Evolutionary conservation across 2,888 invertebrate genomes (phyloP).

Genomic region (Amitus sp.): DNA sequence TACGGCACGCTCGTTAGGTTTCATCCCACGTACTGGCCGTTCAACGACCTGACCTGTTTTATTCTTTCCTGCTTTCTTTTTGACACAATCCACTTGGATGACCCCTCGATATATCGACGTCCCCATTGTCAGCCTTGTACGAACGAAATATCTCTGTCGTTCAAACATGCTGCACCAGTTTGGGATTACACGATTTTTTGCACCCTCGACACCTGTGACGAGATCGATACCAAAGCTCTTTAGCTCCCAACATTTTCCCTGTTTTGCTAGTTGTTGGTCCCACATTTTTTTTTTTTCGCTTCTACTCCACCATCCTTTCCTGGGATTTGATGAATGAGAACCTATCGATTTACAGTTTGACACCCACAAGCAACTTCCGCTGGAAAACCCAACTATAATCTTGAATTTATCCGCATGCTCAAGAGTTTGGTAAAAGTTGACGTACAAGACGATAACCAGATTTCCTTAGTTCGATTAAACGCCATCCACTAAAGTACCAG

Average conservation of each 20-base stretch:
- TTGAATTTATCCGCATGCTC: too few relatives aligned
- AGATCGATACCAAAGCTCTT: conserved; percentile 25
- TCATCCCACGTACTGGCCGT: conserved; percentile 20
- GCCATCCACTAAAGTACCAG: too few relatives aligned
- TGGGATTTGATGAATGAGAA: conserved; percentile 38
- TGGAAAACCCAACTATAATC: conserved; percentile 11
- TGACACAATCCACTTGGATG: conserved; percentile 32
- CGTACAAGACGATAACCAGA: too few relatives aligned
- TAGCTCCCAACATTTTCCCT: neutral
- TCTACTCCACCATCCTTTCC: neutral
- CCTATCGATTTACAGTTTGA: conserved; percentile 40
- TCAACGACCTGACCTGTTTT: conserved; percentile 31
- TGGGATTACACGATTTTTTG: conserved; percentile 14
- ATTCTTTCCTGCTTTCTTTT: conserved; percentile 23
- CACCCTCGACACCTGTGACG: conserved; percentile 32
- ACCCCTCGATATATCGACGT: conserved; percentile 27
- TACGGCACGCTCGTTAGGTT: conserved; percentile 14
- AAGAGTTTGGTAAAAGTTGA: too few relatives aligned
- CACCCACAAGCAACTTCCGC: conserved; percentile 25
- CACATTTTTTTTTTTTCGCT: neutral
- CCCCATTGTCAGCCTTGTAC: conserved; percentile 23
- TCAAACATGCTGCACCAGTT: conserved; percentile 19
- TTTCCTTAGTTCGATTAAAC: too few relatives aligned
- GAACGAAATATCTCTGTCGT: conserved; percentile 30
- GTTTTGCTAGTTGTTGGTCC: neutral